These are phyloP conservation scores for Oncorhynchus keta DNA, from an alignment of 2,113 vertebrate species.

Conservation along the genomic window DNA sequence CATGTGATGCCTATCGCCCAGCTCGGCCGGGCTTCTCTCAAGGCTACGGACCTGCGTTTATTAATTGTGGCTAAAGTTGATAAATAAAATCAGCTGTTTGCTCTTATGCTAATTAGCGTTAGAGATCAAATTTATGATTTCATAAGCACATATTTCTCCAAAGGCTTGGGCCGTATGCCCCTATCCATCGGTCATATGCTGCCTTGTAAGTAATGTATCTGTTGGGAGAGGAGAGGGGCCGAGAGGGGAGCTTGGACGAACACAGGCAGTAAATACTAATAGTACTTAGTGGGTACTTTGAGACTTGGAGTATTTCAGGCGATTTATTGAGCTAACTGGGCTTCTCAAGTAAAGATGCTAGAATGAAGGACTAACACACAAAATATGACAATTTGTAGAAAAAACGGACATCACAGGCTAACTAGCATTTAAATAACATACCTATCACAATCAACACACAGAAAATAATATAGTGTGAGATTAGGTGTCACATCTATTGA, in stretches of 20 bases:
- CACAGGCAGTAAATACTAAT: constrained; percentile 75
- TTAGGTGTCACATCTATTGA: too few relatives aligned
- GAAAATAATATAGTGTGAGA: too few relatives aligned
- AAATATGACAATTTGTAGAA: constrained; percentile 1
- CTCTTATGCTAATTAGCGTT: constrained; percentile 94
- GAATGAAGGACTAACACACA: constrained; percentile 37
- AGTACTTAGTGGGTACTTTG: constrained; percentile 77
- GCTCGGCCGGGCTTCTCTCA: constrained; percentile 69
- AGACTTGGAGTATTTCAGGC: constrained; percentile 70
- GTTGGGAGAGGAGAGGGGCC: constrained; percentile 64
- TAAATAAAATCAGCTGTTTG: constrained; percentile 94
- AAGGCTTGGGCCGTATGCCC: constrained; percentile 79
- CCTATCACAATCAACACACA: too few relatives aligned
- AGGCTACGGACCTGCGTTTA: constrained; percentile 81
- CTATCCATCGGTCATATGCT: constrained; percentile 88
- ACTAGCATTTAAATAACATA: too few relatives aligned
- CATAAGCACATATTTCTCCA: constrained; percentile 92
- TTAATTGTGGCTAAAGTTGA: constrained; percentile 97
- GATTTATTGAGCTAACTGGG: constrained; percentile 75
- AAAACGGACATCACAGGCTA: too few relatives aligned
- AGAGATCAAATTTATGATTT: constrained; percentile 95
- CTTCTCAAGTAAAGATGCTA: constrained; percentile 55
- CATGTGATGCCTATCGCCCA: constrained; percentile 84
- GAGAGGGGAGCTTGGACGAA: constrained; percentile 59
- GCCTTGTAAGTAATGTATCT: constrained; percentile 79